Conservation (phyloP, 1,140 invertebrate species). For the Plectrocnemia conspersa region DNA sequence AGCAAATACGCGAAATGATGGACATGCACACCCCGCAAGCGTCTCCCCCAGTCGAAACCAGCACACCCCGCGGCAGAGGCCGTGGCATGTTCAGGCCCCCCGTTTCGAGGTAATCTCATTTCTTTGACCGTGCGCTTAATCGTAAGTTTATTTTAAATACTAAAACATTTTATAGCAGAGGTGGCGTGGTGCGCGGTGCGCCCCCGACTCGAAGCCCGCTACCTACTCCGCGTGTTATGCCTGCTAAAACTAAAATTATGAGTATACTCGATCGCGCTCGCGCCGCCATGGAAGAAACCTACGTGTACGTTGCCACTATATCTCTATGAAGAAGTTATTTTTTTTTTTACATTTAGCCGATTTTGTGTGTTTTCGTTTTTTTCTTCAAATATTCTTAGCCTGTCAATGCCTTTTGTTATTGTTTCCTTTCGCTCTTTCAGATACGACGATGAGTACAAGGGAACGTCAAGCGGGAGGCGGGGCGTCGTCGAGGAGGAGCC, state of each 20-base stretch:
- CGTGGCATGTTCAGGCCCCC: constrained; percentile 44
- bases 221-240: constrained; percentile 51
- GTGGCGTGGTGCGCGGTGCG: constrained; percentile 35
- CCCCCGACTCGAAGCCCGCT: constrained; percentile 45
- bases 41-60: constrained; percentile 38
- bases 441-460: constrained; percentile 30
- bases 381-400: not conserved
- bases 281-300: constrained; percentile 72
- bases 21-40: constrained; percentile 24
- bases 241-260: constrained; percentile 73
- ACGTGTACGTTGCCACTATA: no score
- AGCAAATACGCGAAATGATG: constrained; percentile 70
- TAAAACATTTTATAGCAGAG: constrained; percentile 11
- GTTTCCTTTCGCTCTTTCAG: not conserved
- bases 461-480: constrained; percentile 15
- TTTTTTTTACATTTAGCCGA: not conserved
- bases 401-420: no score
- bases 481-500: constrained; percentile 22
- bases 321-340: no score
- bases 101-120: constrained; percentile 36
- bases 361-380: not conserved
- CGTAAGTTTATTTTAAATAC: not conserved
- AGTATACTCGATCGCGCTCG: constrained; percentile 76
- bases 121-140: not conserved
- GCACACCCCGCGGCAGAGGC: constrained; percentile 41